Base-by-base conservation (phyloP, 2,113 vertebrate species). In the Cariama cristata region DNA sequence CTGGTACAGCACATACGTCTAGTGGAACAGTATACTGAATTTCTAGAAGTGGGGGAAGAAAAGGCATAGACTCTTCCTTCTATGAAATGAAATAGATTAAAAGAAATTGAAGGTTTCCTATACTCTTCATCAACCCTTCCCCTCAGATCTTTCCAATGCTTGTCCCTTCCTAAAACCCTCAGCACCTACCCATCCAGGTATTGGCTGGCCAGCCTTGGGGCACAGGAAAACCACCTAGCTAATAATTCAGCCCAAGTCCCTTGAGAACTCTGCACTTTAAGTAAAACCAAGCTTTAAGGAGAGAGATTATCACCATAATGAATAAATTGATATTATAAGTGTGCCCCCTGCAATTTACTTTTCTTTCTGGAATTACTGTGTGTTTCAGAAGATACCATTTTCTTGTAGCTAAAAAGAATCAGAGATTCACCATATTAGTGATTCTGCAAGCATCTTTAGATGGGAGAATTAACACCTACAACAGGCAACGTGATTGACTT, bases 401-500 rank as follows among this genome's bases (percentile, higher is more conserved):
- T 52, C 59, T 74, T 59, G 45, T 12, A 69, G 50, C 23, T 91
- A 55, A 77, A 95, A 83, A 38, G 64, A 93, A 89, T 21, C 8
- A 33, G 59, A 93, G 44, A 88, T 69, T 88, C 69, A 93, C 45
- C 35, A 5, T 40, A 59, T 94, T 79, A 97, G 50, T n/a, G 68
- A 85, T 94, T 91, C 82, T 88, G 32, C 52, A 88, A 95, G 47
- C 58, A 59, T 49, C 79, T 88, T 79, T 19, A 90, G 80, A 76
- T 86, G 42, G 55, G 26, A 91, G 72, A 95, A 97, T 79, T 88
- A 94, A 93, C 84, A 96, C 60, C 85, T 89, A 93, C 94, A 69
- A 87, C 33, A 92, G 35, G 79, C 68, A 94, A 83, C 49, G 76
- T 96, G 94, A 98, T 74, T 97, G 96, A 98, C 92, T 92, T 79